Evolutionary conservation across 2,113 vertebrate species (phyloP).

Genomic region (Psilopogon haemacephalus): DNA sequence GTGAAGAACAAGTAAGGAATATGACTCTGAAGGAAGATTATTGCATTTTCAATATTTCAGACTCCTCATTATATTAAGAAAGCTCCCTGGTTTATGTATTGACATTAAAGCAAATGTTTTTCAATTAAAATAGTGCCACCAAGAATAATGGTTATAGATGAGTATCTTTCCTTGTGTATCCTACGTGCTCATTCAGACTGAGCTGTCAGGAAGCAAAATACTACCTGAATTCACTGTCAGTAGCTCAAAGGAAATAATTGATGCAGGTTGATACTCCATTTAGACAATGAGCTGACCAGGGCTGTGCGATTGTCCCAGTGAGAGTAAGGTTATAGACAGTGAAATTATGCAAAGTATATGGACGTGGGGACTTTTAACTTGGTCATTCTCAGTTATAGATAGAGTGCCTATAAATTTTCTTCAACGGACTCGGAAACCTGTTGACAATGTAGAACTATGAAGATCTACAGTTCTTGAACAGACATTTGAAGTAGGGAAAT

Average conservation of each 20-base stretch:
- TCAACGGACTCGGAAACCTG: not conserved
- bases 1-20: not conserved
- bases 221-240: not conserved
- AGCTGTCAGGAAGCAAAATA: not conserved
- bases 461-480: not conserved
- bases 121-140: not conserved
- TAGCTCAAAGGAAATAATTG: not conserved
- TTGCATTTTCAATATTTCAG: not conserved
- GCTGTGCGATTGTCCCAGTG: not conserved
- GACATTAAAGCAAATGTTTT: conserved; percentile 23
- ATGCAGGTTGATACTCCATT: not conserved
- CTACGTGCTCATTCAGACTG: not conserved
- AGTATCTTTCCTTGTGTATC: not conserved
- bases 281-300: not conserved
- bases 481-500: not conserved
- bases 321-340: not conserved
- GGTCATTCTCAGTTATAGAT: not conserved
- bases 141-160: not conserved
- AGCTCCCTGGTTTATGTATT: not conserved
- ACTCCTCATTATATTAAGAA: not conserved
- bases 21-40: not conserved
- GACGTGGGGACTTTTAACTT: not conserved
- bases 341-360: not conserved
- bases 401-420: not conserved
- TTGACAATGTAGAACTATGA: not conserved